Base-by-base conservation (phyloP, 2,113 vertebrate species). In the Hippolais icterina region DNA sequence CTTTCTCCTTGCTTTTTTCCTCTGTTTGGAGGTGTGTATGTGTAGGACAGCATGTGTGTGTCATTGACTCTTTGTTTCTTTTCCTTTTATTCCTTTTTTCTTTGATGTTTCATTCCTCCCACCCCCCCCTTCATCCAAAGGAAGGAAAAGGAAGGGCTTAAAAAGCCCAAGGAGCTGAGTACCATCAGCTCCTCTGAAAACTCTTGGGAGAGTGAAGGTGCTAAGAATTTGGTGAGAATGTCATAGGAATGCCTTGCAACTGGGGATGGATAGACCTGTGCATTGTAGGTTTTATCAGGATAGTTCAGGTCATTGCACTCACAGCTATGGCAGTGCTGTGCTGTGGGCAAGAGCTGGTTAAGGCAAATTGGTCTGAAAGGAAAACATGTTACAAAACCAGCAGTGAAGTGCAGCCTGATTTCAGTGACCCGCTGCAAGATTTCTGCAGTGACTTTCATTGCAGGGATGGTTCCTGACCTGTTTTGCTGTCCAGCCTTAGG, bases 141-240 rank as follows among this genome's bases (percentile, higher is more conserved):
- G 64, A 87, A 93, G 80, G 44, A 85, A 66, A 93, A 87, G 42
- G 63, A 89, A 91, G 56, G 52, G 37, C 71, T 72, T 77, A 23
- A 83, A n/a, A 91, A 92, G 35, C 37, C 47, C 16, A 9, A 41
- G 56, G 68, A 78, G 54, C 71, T n/a, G 68, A 86, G 68, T 41
- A 47, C 61, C 60, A 46, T 83, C 72, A 78, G 2, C 68, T 88
- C 25, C 23, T 87, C 60, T 72, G 70, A 70, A 66, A 35, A 83
- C 71, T 88, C 33, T 52, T 50, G 41, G 28, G 33, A 83, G 41
- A 63, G 24, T 37, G 80, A 86, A 59, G 39, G 79, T 94, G 90
- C 88, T 83, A 60, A 86, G 83, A 78, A 74, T 89, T 64, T 94
- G 69, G 20, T 87, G 78, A 75, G 31, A 90, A 81, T 94, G 64